These are phyloP conservation scores for Cepaea hortensis DNA, from an alignment of 2,888 invertebrate species.

Conservation along the genomic window DNA sequence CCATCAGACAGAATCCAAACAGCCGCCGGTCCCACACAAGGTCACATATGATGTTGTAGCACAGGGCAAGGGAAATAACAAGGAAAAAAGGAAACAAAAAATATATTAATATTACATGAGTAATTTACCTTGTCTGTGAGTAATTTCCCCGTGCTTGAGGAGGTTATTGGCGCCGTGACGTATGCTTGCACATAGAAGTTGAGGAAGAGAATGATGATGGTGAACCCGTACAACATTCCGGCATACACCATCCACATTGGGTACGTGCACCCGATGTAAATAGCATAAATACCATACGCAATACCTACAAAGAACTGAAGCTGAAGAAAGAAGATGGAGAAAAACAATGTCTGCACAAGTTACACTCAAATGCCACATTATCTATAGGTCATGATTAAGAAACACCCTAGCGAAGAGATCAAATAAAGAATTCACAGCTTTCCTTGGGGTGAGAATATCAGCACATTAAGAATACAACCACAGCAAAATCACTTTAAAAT, in stretches of 20 bases:
- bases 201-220: slow-evolving; percentile 95
- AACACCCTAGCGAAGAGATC: too few relatives aligned
- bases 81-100: neutral
- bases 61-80: neutral
- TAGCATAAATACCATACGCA: slow-evolving; percentile 69
- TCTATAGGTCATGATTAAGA: too few relatives aligned
- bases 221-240: slow-evolving; percentile 87
- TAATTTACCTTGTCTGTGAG: slow-evolving; percentile 38
- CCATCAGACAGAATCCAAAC: neutral
- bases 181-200: slow-evolving; percentile 95
- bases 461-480: too few relatives aligned
- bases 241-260: slow-evolving; percentile 72
- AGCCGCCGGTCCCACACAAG: neutral
- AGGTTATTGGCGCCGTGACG: slow-evolving; percentile 62
- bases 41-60: neutral
- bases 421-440: too few relatives aligned
- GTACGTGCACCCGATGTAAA: slow-evolving; percentile 67
- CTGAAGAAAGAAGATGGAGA: slow-evolving; percentile 53
- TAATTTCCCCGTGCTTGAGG: neutral
- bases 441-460: too few relatives aligned
- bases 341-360: neutral
- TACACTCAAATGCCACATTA: too few relatives aligned
- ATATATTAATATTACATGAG: neutral
- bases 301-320: slow-evolving; percentile 76
- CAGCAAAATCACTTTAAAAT: too few relatives aligned